Evolutionary conservation across 1,140 invertebrate genomes (phyloP).

Genomic region (Bombus soroeensis): DNA sequence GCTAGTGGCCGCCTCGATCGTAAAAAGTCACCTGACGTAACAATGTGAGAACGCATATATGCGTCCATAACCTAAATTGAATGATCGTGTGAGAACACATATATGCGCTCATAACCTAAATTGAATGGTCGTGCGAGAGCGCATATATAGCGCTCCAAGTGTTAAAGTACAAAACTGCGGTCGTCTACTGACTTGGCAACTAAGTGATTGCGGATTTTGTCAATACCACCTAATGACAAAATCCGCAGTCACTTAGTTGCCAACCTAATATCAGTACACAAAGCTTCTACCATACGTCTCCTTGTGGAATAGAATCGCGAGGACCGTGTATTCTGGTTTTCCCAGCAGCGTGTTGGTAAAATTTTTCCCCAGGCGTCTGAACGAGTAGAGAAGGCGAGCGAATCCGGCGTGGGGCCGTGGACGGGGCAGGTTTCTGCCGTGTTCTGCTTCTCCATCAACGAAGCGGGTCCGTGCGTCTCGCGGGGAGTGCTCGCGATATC

Average conservation of each 20-base stretch:
- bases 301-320: not conserved
- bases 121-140: too few species aligned
- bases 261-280: too few species aligned
- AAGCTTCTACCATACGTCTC: not conserved
- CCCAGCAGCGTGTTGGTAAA: not conserved
- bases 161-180: not conserved
- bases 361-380: not conserved
- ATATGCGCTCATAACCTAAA: too few species aligned
- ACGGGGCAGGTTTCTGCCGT: not conserved
- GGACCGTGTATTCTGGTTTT: not conserved
- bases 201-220: too few species aligned
- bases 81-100: too few species aligned
- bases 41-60: too few species aligned
- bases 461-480: conserved; percentile 49
- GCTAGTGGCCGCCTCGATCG: too few species aligned
- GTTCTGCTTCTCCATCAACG: not conserved
- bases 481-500: conserved; percentile 70
- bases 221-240: too few species aligned
- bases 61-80: too few species aligned
- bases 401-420: not conserved
- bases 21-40: rapidly evolving
- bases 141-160: too few species aligned
- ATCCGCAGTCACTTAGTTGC: too few species aligned
- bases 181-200: not conserved
- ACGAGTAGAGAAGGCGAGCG: not conserved